Base-by-base conservation (phyloP, 2,797 vertebrate species). In the Anguilla anguilla region DNA sequence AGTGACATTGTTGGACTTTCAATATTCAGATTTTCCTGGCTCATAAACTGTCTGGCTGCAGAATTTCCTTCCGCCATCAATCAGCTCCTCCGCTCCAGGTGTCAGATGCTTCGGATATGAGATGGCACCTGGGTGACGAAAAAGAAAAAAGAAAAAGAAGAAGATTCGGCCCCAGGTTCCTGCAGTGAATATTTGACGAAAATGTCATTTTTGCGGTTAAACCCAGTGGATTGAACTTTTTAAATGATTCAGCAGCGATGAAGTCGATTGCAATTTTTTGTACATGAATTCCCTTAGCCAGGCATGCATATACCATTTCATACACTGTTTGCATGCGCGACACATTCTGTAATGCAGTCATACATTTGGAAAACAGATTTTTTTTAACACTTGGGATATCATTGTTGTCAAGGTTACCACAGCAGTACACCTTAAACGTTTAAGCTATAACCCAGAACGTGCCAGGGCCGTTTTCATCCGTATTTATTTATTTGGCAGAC, bases 11-110 rank as follows among this genome's bases (percentile, higher is more conserved):
- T 51, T 87, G 91, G 93, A 90, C 93, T 95, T 93, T 95, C 94
- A 95, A 96, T 96, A 97, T 96, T 96, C 92, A 96, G 95, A 96
- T 96, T 94, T 93, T 93, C 92, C 89, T 95, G 95, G 93, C 95
- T 95, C 95, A 95, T 96, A 95, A 96, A 96, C 94, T 91, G 92
- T 10, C 89, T 88, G 85, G 91, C 91, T 89, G 85, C 91, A 61
- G 89, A 55, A 87, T 86, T 91, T 91, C 91, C 89, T 89, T 84
- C 92, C 88, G 93, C 94, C 94, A 96, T 96, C 95, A 94, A 95
- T 96, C 96, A 96, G 94, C 82, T 88, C 91, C 72, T 92, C 88
- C 87, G 86, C 86, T 87, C 91, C 91, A 94, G 92, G 93, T 95
- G 94, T 95, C 95, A 95, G 88, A 89, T 90, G 59, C 93, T 95